Evolutionary conservation across 2,113 vertebrate genomes (phyloP).

Genomic region (Jacana jacana): DNA sequence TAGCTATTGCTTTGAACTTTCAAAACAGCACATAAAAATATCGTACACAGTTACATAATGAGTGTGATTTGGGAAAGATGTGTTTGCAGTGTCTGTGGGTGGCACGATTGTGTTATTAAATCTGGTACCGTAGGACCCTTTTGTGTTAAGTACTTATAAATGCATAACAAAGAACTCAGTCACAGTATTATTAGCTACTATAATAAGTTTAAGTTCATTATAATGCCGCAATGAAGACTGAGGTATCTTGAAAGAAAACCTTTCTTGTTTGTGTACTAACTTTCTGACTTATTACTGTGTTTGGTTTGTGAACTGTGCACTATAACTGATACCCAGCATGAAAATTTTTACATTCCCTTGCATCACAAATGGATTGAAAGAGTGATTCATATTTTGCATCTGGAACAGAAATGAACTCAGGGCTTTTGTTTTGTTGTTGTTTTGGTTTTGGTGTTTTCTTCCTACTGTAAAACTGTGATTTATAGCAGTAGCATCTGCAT

Average conservation of each 20-base stretch:
- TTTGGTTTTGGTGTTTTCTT: background rate
- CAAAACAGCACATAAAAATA: background rate
- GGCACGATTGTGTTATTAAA: slow-evolving; percentile 29
- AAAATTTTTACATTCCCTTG: background rate
- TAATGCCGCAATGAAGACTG: background rate
- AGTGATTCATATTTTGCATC: background rate
- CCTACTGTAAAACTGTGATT: background rate
- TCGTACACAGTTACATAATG: slow-evolving; percentile 23
- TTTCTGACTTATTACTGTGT: background rate
- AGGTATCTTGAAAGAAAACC: background rate
- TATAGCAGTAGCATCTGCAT: background rate
- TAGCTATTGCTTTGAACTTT: slow-evolving; percentile 33
- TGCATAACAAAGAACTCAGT: background rate
- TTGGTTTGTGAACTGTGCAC: background rate
- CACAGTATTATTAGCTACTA: background rate
- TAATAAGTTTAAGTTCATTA: slow-evolving; percentile 29
- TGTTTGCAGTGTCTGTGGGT: slow-evolving; percentile 32
- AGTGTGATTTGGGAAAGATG: slow-evolving; percentile 4
- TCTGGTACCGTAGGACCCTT: slow-evolving; percentile 26
- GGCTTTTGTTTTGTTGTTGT: background rate
- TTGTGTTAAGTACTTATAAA: slow-evolving; percentile 21
- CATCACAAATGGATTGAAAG: background rate
- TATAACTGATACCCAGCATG: background rate
- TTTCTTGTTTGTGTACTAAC: background rate
- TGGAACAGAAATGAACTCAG: background rate